Conservation (phyloP, 2,888 invertebrate genomes). For the Blera fallax region DNA sequence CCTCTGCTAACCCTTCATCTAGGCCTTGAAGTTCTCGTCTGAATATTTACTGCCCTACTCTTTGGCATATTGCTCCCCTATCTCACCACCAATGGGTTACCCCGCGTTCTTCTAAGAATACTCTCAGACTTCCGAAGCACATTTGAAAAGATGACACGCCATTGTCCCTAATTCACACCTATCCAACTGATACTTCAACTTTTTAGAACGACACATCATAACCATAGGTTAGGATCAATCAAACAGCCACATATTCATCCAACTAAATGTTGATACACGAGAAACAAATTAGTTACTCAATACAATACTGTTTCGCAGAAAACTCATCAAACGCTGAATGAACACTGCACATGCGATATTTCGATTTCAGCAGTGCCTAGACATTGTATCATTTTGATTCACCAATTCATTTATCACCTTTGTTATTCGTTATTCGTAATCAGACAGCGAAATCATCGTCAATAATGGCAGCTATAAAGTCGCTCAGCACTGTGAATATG, state of each 20-base stretch:
- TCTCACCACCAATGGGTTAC: too few relatives aligned
- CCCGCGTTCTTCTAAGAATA: too few relatives aligned
- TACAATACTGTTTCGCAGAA: neutral
- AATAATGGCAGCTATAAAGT: constrained; percentile 23
- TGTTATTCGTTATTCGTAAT: constrained; percentile 29
- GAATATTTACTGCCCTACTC: too few relatives aligned
- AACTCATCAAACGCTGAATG: neutral
- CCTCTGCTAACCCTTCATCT: too few relatives aligned
- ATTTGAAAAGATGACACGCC: too few relatives aligned
- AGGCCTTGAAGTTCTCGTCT: too few relatives aligned
- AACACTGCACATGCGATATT: constrained; percentile 8
- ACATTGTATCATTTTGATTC: constrained; percentile 27
- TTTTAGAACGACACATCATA: neutral
- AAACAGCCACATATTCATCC: neutral
- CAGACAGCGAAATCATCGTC: constrained; percentile 22
- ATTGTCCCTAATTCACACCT: too few relatives aligned
- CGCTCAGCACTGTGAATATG: neutral
- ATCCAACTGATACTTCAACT: too few relatives aligned
- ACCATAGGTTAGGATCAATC: neutral
- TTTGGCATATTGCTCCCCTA: too few relatives aligned
- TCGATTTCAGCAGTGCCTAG: neutral
- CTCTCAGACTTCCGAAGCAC: too few relatives aligned
- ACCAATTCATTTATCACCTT: constrained; percentile 40
- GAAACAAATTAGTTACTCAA: neutral
- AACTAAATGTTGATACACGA: neutral